Percentiles rank a stretch among this genome's conserved stretches.
phyloP scores from a whole-genome alignment of 2,113 vertebrate species.

The Xiphophorus couchianus region DNA sequence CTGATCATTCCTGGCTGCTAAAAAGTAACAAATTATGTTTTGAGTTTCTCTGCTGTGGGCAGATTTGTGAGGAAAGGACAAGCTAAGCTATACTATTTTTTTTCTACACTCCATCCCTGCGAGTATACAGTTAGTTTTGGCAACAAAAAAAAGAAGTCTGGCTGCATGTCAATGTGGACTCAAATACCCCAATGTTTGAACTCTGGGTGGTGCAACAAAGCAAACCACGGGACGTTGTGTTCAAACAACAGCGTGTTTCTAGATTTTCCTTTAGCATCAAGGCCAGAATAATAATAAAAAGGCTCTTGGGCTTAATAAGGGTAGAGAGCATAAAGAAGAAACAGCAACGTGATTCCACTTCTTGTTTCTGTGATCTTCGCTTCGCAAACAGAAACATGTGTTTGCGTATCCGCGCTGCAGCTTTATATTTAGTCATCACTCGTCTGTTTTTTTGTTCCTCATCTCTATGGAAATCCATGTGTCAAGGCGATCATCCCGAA shows the following conservation, averaged over 20 bases:
- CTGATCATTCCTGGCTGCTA: not conserved
- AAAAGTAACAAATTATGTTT: not conserved
- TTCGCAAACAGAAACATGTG: not conserved
- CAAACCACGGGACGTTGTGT: conserved; percentile 61
- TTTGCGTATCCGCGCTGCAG: conserved; percentile 24
- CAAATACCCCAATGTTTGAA: conserved; percentile 69
- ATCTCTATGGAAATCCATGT: conserved; percentile 50
- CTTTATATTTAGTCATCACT: conserved; percentile 15
- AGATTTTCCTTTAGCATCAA: conserved; percentile 33
- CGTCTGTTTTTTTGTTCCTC: conserved; percentile 20
- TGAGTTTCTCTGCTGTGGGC: not conserved
- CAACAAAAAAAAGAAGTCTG: conserved; percentile 20
- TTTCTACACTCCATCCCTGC: conserved; percentile 24
- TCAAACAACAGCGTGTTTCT: conserved; percentile 48
- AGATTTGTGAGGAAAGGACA: conserved; percentile 36
- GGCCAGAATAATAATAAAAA: conserved; percentile 4
- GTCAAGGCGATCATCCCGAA: conserved; percentile 24
- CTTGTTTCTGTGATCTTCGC: conserved; percentile 14
- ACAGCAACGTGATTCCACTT: conserved; percentile 22
- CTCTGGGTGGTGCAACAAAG: conserved; percentile 63
- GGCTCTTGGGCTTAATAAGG: conserved; percentile 41
- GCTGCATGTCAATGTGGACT: conserved; percentile 49
- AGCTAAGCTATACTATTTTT: conserved; percentile 8
- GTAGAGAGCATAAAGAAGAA: conserved; percentile 32
- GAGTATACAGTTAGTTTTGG: conserved; percentile 66